Conservation (phyloP, 2,888 invertebrate genomes). For the Scelioninae gen. 2 region DNA sequence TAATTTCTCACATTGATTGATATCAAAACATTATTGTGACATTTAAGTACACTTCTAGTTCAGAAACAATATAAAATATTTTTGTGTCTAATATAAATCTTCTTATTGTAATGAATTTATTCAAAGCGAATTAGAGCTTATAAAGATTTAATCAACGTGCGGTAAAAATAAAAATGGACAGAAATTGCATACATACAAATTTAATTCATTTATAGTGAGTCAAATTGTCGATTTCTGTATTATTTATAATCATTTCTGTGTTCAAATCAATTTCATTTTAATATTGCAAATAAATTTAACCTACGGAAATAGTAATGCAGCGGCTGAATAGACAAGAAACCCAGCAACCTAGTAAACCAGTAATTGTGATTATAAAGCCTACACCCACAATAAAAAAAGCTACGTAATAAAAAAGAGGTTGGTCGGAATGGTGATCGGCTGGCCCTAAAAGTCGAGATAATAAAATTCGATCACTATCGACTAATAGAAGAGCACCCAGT, state of each 20-base stretch:
- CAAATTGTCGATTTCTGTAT: no score
- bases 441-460: conserved; percentile 84
- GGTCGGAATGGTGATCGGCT: conserved; percentile 78
- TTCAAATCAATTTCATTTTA: no score
- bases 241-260: no score
- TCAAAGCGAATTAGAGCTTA: conserved; percentile 23
- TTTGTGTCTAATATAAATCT: background rate
- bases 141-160: conserved; percentile 2
- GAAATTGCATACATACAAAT: background rate
- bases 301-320: conserved; percentile 83
- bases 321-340: conserved; percentile 86
- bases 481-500: conserved; percentile 83
- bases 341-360: conserved; percentile 88
- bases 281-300: conserved; percentile 62
- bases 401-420: conserved; percentile 87
- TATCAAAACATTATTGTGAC: background rate
- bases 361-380: conserved; percentile 82
- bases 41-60: no score
- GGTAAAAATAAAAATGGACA: background rate
- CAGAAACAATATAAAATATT: background rate
- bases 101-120: conserved; percentile 8
- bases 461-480: conserved; percentile 83
- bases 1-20: background rate
- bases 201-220: no score
- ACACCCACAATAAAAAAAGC: conserved; percentile 83